These are phyloP conservation scores for Hypocryptadius cinnamomeus DNA, from an alignment of 2,113 vertebrate genomes.

Conservation along the genomic window DNA sequence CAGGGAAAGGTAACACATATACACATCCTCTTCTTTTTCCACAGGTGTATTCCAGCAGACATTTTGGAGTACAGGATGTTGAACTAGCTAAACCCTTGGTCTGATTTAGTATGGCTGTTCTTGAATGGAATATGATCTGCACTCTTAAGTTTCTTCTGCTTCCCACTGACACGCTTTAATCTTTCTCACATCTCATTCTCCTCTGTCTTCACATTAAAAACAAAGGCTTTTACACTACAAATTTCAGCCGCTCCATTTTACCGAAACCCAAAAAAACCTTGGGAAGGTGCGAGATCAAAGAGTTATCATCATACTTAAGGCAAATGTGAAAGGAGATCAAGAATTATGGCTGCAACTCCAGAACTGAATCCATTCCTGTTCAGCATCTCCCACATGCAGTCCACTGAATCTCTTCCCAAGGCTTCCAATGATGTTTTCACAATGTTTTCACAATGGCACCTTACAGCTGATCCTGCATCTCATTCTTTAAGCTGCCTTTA, in stretches of 20 bases:
- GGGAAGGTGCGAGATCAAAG: not conserved
- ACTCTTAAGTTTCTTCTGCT: not conserved
- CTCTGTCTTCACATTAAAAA: not conserved
- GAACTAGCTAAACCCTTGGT: not conserved
- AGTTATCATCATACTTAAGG: not conserved
- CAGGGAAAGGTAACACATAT: not conserved
- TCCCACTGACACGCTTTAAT: not conserved
- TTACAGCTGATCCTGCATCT: not conserved
- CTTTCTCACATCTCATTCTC: not conserved
- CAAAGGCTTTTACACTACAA: not conserved
- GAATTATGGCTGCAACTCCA: not conserved
- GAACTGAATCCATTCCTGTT: not conserved
- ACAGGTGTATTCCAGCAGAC: not conserved
- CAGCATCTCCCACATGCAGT: not conserved
- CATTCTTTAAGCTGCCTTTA: not conserved
- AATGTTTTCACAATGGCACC: not conserved
- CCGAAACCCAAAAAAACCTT: not conserved
- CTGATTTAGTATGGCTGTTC: not conserved
- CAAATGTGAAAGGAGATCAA: not conserved
- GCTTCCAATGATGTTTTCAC: not conserved
- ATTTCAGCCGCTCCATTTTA: not conserved
- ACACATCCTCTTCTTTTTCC: not conserved
- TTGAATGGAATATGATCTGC: not conserved
- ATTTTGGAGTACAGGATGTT: not conserved
- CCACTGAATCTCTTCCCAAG: not conserved